Evolutionary conservation across 2,797 vertebrate species (phyloP).

Genomic region (Molossus alvarezi): DNA sequence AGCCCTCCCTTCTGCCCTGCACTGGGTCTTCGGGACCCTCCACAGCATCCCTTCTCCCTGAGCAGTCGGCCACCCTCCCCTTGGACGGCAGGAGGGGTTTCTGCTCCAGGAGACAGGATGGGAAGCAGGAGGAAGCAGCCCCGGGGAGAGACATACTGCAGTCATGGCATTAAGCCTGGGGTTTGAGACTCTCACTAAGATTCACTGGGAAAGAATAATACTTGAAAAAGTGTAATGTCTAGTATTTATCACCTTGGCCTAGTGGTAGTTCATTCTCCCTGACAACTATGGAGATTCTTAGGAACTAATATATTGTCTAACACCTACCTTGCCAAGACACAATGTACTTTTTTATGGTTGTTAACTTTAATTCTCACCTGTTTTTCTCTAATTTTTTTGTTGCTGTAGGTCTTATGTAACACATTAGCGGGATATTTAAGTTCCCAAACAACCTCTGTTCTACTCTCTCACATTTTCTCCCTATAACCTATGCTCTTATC

Average conservation of each 20-base stretch:
- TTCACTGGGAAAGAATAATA: slow-evolving; percentile 85
- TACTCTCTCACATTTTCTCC: not conserved
- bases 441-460: slow-evolving; percentile 37
- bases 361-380: slow-evolving; percentile 63
- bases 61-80: not conserved
- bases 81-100: not conserved
- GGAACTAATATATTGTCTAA: slow-evolving; percentile 76
- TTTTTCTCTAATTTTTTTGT: slow-evolving; percentile 75
- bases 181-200: slow-evolving; percentile 79
- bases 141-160: slow-evolving; percentile 68
- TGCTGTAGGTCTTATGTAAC: slow-evolving; percentile 37
- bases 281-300: slow-evolving; percentile 83
- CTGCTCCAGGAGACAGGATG: slow-evolving; percentile 51
- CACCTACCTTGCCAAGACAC: slow-evolving; percentile 55
- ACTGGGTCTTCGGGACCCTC: not conserved
- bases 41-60: not conserved
- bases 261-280: slow-evolving; percentile 77
- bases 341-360: not conserved
- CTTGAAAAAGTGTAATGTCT: slow-evolving; percentile 84
- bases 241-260: slow-evolving; percentile 80
- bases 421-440: slow-evolving; percentile 59
- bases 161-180: slow-evolving; percentile 20
- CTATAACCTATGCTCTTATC: not conserved
- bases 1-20: not conserved
- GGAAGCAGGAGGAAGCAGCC: not conserved